Base-by-base conservation (phyloP, 2,888 invertebrate species). In the Drosophila recens region DNA sequence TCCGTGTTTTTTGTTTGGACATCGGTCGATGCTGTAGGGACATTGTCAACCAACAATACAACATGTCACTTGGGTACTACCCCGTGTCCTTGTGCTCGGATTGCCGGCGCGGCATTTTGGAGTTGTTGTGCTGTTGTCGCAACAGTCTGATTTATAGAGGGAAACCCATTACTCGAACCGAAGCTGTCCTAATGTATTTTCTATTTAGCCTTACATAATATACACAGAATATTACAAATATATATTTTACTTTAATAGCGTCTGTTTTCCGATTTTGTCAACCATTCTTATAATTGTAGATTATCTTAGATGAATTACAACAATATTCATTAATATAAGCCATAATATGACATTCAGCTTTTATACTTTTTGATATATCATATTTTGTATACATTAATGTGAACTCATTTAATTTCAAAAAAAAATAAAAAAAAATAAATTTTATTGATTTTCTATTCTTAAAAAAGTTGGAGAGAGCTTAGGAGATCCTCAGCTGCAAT, bases 41-140 rank as follows among this genome's bases (percentile, higher is more conserved):
- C 52, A 49, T 58, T 82, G 68, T 73, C 72, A 74, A 53, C 56
- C 74, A 77, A 77, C 86, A 87, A 87, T 82, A 72, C 82, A 75
- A 68, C 82, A 71, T 85, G 71, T 85, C 82, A 81, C 73, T 81
- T 61, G 71, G 71, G 76, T 73, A 66, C 64, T 56, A 42, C 56
- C 61, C 52, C 27, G 27, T 51, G 43, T 46, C 38, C 15, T 59
- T 53, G 54, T 72, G 65, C 51, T 68, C 61, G 48, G 52, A 23
- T 69, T 72, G 62, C 43, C 38, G 27, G 40, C 34, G 33, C 42
- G 42, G 40, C 33, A 30, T 53, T 69, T 43, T 53, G 20, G 38
- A 72, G 74, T 76, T 67, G 58, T 59, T 57, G 48, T 65, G 51
- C 36, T 52, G 48, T 38, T 79, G 66, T 59, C 62, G 62, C 65